Conservation (phyloP, 2,888 invertebrate species). For the Sisyra terminalis region DNA sequence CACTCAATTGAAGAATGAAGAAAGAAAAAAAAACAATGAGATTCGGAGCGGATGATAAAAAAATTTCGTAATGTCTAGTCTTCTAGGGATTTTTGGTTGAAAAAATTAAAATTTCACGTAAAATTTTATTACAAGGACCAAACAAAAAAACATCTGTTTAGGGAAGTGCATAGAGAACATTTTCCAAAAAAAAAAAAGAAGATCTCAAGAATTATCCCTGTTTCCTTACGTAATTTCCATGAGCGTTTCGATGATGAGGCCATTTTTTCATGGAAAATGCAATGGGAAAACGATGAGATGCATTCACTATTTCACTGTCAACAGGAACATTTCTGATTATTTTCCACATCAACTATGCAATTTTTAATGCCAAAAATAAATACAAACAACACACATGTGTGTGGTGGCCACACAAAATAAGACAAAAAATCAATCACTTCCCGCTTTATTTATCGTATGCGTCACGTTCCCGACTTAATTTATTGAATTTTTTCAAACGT, state of each 20-base stretch:
- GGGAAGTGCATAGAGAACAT: too few relatives aligned
- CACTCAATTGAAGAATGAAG: too few relatives aligned
- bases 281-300: conserved; percentile 1
- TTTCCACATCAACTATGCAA: not conserved
- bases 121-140: too few relatives aligned
- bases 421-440: conserved; percentile 3
- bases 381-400: not conserved
- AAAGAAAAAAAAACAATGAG: too few relatives aligned
- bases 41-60: too few relatives aligned
- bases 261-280: conserved; percentile 16
- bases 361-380: conserved; percentile 1
- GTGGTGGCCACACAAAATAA: not conserved
- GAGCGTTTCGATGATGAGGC: conserved; percentile 40
- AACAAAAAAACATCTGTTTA: too few relatives aligned
- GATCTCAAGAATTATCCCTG: conserved; percentile 1
- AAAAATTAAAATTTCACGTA: too few relatives aligned
- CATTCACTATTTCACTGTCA: conserved; percentile 5
- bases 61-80: too few relatives aligned
- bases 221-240: conserved; percentile 67
- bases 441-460: conserved; percentile 1
- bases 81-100: too few relatives aligned
- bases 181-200: too few relatives aligned
- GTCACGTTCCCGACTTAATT: not conserved
- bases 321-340: conserved; percentile 1
- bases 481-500: not conserved